Conservation (phyloP, 1,140 invertebrate genomes). For the Carposina sasakii region DNA sequence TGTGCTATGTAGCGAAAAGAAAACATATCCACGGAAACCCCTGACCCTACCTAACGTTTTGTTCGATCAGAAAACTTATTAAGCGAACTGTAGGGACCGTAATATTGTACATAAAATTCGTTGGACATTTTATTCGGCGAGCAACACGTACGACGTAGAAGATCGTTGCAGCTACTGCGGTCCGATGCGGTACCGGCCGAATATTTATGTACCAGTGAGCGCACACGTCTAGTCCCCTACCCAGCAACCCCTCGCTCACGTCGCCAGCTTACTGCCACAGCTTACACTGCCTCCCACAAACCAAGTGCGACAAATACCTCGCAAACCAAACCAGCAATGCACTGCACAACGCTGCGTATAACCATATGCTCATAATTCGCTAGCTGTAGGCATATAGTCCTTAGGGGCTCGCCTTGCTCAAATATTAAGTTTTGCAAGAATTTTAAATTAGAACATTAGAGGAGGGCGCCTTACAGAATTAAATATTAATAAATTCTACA, state of each 20-base stretch:
- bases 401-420: conserved; percentile 44
- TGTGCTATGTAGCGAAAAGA: too few relatives aligned
- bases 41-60: too few relatives aligned
- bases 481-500: conserved; percentile 65
- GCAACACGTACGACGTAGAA: conserved; percentile 51
- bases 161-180: conserved; percentile 56
- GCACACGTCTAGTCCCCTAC: conserved; percentile 48
- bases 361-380: conserved; percentile 33
- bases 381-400: conserved; percentile 37
- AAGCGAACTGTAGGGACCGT: too few relatives aligned
- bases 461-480: conserved; percentile 49
- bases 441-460: conserved; percentile 65
- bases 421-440: conserved; percentile 69
- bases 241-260: conserved; percentile 28
- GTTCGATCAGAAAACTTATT: too few relatives aligned
- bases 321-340: conserved; percentile 31
- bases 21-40: too few relatives aligned
- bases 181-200: conserved; percentile 55
- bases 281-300: conserved; percentile 36
- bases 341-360: conserved; percentile 46
- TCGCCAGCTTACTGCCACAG: conserved; percentile 27
- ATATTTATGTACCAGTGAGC: conserved; percentile 66
- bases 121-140: conserved; percentile 47
- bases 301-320: background rate
- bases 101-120: conserved; percentile 27